phyloP scores from a whole-genome alignment of 2,888 invertebrate genomes.

The Clistopyga incitator region DNA sequence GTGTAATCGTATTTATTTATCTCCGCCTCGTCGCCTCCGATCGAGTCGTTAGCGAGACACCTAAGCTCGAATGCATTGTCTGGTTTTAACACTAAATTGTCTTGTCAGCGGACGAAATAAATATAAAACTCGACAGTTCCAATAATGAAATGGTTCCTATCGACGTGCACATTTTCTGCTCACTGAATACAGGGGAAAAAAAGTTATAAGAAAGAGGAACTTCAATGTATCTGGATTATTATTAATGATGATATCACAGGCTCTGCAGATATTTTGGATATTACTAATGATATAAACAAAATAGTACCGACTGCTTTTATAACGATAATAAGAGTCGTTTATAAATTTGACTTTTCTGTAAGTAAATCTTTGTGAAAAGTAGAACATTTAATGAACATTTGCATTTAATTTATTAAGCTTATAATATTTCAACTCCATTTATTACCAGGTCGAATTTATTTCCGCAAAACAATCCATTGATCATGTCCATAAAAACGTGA shows the following conservation, averaged over 20 bases:
- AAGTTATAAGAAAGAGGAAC: not conserved
- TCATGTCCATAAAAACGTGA: not conserved
- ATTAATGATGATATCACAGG: not conserved
- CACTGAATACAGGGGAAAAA: not conserved
- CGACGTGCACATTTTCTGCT: not conserved
- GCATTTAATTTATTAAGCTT: too few relatives aligned
- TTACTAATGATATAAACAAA: not conserved
- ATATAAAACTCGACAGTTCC: constrained; percentile 38
- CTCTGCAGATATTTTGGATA: not conserved
- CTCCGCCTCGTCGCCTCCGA: constrained; percentile 36
- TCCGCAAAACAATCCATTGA: not conserved
- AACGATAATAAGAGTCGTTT: not conserved
- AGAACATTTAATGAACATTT: too few relatives aligned
- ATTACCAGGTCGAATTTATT: not conserved
- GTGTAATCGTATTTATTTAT: constrained; percentile 62
- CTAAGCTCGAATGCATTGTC: constrained; percentile 9
- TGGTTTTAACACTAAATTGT: constrained; percentile 53
- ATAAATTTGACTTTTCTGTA: not conserved
- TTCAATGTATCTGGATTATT: constrained; percentile 4
- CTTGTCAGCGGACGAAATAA: constrained; percentile 22
- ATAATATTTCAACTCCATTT: too few relatives aligned
- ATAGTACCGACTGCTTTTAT: not conserved
- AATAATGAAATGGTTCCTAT: constrained; percentile 24
- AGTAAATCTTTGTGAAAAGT: too few relatives aligned
- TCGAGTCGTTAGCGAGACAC: constrained; percentile 53